Base-by-base conservation (phyloP, 2,888 invertebrate genomes). In the Leptopilina drosophilae region DNA sequence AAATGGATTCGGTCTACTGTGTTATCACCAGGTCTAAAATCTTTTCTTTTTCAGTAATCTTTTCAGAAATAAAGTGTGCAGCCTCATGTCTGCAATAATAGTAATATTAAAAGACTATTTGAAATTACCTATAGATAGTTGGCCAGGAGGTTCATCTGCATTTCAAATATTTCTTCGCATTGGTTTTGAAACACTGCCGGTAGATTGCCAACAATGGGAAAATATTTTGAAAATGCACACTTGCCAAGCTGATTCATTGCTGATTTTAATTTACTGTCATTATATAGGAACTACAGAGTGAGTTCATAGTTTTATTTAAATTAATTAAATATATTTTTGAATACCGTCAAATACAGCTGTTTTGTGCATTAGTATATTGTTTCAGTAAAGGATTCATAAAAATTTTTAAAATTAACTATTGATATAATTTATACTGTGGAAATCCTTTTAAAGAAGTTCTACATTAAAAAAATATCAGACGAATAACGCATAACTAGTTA, bases 201-300 rank as follows among this genome's bases (percentile, higher is more conserved):
- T 40, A 15, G 78, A 83, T 59, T 40, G 49, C 8, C 14, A 78
- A 9, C 66, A 59, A 46, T 85, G 85, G 85, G 14, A 40, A 33
- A 12, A 76, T 15, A 40, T 26, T 20, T 59, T 42, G 15, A 56
- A 6, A 65, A 15, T 8, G 2, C 59, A 67, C 20, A 59, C 75
- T 9, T n/a, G 15, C 7, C 76, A 64, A 26, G 78, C 82, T 11
- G 78, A 80, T n/a, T 82, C 85, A 0, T 59, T 87, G 5, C 62
- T 85, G 77, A 82, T 83, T 20, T 69, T 87, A 15, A 77, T 84
- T 62, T 88, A 85, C 40, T 87, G 85, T 69, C 85, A 88, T 49
- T 87, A 76, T 62, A 84, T 81, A 14, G 85, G 82, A 11, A 87
- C 87, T 9, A 33, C 40, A 15, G 85, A 86, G 86, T 87, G 46